Evolutionary conservation across 1,140 invertebrate species (phyloP).

Genomic region (Aleiodes sp.): DNA sequence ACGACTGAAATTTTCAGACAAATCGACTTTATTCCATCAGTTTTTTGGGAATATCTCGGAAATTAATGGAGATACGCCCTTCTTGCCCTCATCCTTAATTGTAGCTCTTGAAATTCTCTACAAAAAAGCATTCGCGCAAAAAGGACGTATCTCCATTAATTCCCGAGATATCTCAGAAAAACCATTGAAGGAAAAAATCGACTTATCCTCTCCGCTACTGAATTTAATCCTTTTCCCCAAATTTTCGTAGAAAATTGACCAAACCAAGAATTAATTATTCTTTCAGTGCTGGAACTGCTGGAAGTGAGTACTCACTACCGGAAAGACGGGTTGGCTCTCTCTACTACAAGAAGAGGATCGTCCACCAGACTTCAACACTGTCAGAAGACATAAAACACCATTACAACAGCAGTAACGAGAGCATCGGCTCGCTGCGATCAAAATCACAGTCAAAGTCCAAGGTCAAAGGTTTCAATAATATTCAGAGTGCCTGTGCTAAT

Average conservation of each 20-base stretch:
- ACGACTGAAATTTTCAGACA: no score
- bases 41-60: no score
- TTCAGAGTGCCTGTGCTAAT: constrained; percentile 49
- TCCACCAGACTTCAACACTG: constrained; percentile 67
- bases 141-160: no score
- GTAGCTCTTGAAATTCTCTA: no score
- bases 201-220: no score
- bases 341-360: constrained; percentile 65
- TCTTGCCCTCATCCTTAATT: no score
- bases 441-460: constrained; percentile 58
- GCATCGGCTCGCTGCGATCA: constrained; percentile 67
- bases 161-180: no score
- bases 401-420: constrained; percentile 79
- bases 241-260: no score
- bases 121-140: no score
- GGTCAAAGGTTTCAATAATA: constrained; percentile 54
- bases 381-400: constrained; percentile 69
- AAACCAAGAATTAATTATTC: constrained; percentile 27
- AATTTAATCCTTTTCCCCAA: constrained; percentile 2
- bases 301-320: constrained; percentile 68
- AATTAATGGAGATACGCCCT: no score
- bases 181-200: no score
- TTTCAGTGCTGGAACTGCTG: constrained; percentile 70
- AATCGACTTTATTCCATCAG: no score
- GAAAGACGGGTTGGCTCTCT: constrained; percentile 67